Base-by-base conservation (phyloP, 92 coral and sea anemone species). In the Ricordea florida region DNA sequence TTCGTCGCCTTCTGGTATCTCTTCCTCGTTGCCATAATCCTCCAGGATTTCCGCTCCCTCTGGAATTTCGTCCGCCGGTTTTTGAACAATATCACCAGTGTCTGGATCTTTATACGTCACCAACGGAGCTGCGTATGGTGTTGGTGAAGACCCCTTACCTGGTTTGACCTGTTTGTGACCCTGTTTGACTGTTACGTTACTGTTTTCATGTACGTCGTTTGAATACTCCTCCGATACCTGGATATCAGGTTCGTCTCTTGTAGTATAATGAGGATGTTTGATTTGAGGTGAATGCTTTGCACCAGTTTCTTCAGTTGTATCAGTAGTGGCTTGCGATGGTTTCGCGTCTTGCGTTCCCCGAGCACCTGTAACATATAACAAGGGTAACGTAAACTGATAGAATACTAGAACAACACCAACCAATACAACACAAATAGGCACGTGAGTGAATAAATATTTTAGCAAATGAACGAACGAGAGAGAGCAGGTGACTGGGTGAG, bases 51-150 rank as follows among this genome's bases (percentile, higher is more conserved):
- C 86, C 11, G 87, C 90, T 2, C 68, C 84, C 37, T 78, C 79
- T 26, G 93, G 97, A 21, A 87, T 72, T 45, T 91, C 88, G 46
- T 76, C 60, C 20, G 60, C 59, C 11, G 81, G 49, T n/a, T 80
- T 65, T 43, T 76, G 76, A 25, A 86, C 52, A 3, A 89, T 47
- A 4, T 82, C 76, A 10, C 96, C 96, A 3, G 89, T 81, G 18
- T 83, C 87, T 4, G 93, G 97, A 26, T 87, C 90, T 6, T 68
- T 34, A 53, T 87, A 83, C 20, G 69, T 78, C 33, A 87, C 92
- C 27, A 77, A 10, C 7, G 10, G 65, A 8, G 55, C 24, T 8
- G 44, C 81, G 6, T 10, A 60, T 10, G 63, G 49, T 26, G 35
- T 57, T 20, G 33, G 78, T 33, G 57, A 30, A 9, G 38, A 9